Evolutionary conservation across 1,140 invertebrate genomes (phyloP).

Genomic region (Globodera ellingtonae): DNA sequence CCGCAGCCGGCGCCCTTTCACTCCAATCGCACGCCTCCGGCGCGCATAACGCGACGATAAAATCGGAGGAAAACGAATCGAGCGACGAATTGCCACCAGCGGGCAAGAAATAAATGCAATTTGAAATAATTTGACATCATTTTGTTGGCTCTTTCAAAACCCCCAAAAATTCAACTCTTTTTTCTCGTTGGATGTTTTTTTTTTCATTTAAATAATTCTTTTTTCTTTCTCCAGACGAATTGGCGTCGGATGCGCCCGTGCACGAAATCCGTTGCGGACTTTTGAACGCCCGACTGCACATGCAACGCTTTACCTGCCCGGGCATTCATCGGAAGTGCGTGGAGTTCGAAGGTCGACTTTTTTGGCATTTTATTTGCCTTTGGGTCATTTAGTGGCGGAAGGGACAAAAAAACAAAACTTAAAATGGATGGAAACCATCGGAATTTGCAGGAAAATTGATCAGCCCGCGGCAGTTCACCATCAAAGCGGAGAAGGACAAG

Average conservation of each 20-base stretch:
- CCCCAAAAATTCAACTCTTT: no score
- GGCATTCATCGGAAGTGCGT: constrained; percentile 68
- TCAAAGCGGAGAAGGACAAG: constrained; percentile 67
- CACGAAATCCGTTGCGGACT: constrained; percentile 66
- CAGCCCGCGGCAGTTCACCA: constrained; percentile 66
- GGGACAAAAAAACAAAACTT: not conserved
- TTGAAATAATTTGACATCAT: no score
- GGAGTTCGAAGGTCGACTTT: constrained; percentile 58
- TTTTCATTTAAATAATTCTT: not conserved
- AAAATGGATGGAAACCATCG: not conserved
- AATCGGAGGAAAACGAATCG: not conserved
- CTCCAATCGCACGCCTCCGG: no score
- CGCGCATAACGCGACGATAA: not conserved
- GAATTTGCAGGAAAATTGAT: constrained; percentile 59
- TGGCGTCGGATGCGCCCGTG: constrained; percentile 36
- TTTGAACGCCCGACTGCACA: constrained; percentile 65
- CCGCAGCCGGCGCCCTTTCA: not conserved
- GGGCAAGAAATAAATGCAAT: not conserved
- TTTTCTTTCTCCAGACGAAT: not conserved
- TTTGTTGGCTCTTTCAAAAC: no score
- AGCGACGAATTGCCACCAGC: not conserved
- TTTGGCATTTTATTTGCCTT: not conserved
- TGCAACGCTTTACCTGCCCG: constrained; percentile 67
- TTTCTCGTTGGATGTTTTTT: no score
- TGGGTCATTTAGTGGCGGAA: not conserved